These are phyloP conservation scores for Probosciger aterrimus DNA, from an alignment of 2,113 vertebrate species.

Conservation along the genomic window DNA sequence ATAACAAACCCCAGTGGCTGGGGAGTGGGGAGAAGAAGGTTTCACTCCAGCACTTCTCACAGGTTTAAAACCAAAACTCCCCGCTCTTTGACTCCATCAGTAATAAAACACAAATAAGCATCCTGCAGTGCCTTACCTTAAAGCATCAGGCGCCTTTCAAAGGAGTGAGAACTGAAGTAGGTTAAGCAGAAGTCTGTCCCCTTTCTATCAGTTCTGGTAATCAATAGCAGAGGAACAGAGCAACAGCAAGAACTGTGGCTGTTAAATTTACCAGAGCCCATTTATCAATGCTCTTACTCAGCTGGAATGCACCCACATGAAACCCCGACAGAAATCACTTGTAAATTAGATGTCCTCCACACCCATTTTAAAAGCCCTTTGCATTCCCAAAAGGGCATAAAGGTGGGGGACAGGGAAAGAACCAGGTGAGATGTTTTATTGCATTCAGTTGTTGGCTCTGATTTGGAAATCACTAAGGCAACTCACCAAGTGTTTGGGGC, in stretches of 20 bases:
- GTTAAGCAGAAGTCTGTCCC: not conserved
- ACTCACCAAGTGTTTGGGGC: not conserved
- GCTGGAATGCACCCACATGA: not conserved
- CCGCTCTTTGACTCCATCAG: not conserved
- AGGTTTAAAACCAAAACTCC: not conserved
- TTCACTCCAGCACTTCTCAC: not conserved
- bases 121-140: not conserved
- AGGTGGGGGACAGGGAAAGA: not conserved
- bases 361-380: not conserved
- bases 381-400: not conserved
- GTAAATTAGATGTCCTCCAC: not conserved
- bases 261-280: not conserved
- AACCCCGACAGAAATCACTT: not conserved
- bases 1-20: not conserved
- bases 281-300: conserved; percentile 15
- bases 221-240: not conserved
- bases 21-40: not conserved
- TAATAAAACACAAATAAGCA: not conserved
- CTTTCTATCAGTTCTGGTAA: not conserved
- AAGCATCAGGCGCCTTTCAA: not conserved
- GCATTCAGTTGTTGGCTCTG: not conserved
- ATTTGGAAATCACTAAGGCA: not conserved
- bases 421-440: not conserved
- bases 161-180: not conserved
- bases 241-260: not conserved